These are phyloP conservation scores for Hucho hucho DNA, from an alignment of 2,113 vertebrate genomes.

Conservation along the genomic window DNA sequence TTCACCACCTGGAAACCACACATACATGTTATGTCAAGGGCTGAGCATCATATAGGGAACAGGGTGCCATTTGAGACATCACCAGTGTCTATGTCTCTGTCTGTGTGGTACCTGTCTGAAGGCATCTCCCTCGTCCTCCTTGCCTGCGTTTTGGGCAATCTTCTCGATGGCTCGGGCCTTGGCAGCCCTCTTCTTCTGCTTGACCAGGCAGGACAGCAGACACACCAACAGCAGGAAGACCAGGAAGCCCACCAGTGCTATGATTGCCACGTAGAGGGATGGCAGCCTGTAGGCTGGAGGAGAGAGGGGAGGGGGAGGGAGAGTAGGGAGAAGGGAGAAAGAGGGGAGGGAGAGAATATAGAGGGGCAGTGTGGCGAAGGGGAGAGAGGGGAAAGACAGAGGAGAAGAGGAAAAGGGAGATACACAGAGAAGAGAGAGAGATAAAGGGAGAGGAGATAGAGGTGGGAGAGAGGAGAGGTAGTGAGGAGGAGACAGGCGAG, in stretches of 20 bases:
- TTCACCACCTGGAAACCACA: slow-evolving; percentile 71
- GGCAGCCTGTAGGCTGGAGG: slow-evolving; percentile 68
- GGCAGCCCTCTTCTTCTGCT: slow-evolving; percentile 73
- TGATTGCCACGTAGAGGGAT: slow-evolving; percentile 70
- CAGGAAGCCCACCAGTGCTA: slow-evolving; percentile 71
- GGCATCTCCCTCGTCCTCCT: slow-evolving; percentile 74
- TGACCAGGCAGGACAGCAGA: slow-evolving; percentile 75
- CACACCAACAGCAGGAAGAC: slow-evolving; percentile 75
- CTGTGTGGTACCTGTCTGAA: slow-evolving; percentile 71
- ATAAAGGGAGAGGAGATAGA: slow-evolving; percentile 2
- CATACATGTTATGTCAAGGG: slow-evolving; percentile 3
- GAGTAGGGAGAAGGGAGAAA: not conserved
- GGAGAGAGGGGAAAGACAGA: not conserved
- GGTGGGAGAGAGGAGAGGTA: not conserved
- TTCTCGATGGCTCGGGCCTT: slow-evolving; percentile 71
- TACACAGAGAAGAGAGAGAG: not conserved
- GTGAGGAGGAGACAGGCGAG: not conserved
- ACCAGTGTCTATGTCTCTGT: not conserved
- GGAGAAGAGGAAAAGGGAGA: not conserved
- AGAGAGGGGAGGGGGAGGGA: not conserved
- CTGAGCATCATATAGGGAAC: not conserved
- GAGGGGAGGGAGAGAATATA: not conserved
- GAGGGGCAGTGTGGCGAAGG: not conserved
- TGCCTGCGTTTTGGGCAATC: slow-evolving; percentile 70
- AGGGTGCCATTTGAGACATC: not conserved